Base-by-base conservation (phyloP, 2,888 invertebrate species). In the Stenichneumon culpator region DNA sequence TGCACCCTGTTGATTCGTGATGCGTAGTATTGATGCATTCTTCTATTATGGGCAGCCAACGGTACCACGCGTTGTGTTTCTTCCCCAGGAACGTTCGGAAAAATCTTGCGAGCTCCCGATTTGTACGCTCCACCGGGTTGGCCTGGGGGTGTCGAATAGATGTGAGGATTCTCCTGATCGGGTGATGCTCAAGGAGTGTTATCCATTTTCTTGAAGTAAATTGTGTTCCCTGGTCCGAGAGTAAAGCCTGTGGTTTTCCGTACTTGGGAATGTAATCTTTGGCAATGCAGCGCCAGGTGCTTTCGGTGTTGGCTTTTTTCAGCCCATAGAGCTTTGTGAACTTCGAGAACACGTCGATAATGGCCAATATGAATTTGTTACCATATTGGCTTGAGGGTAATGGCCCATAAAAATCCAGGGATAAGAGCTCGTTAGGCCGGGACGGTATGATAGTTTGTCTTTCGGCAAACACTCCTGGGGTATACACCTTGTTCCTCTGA, bases 291-390 rank as follows among this genome's bases (percentile, higher is more conserved):
- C 16, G 50, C 39, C 68, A 69, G 0, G 69, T 60, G 0, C n/a
- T 54, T 0, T 32, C 70, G 0, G 70, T 57, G 1, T 50, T 79
- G 0, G 70, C 72, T 2, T 9, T 22, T 1, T 60, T 54, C 0
- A 79, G 28, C 0, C 68, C 52, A 14, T 78, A 78, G 2, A 78
- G 3, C 6, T 36, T 44, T 0, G 69, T 69, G 0, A 72, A 47
- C n/a, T 79, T 79, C 1, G 70, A 72, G n/a, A 79, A 79, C 0
- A 65, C 79, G n/a, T 79, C 79, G 0, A 79, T 79, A 3, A 54
- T 67, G 2, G 65, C 79, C 3, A 79, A 11, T 1, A 79, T 72
- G 14, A 63, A 60, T 36, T 60, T 60, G 1, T 63, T 72, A 1
- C 79, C 79, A 6, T 52, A 70, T 6, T 22, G 36, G 36, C 36